A percentile compares a stretch with the other conserved stretches of the same genome.
Evolutionary conservation across 2,888 invertebrate species (phyloP).

Genomic region (Microdon myrmicae): DNA sequence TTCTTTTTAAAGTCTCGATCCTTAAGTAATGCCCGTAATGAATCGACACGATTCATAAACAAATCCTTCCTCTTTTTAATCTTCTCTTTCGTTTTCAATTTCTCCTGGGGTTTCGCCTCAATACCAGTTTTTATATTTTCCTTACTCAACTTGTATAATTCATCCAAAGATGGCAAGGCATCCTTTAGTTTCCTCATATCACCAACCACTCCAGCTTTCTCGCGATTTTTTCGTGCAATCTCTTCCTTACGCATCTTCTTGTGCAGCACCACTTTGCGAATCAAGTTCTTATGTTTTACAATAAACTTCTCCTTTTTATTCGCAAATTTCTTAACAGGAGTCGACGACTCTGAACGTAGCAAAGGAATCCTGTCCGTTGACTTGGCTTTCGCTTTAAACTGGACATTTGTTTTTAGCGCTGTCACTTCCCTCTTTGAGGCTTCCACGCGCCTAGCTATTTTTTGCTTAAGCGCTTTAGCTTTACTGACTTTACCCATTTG

Average conservation of each 20-base stretch:
- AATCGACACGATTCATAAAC: conserved; percentile 57
- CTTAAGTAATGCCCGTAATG: conserved; percentile 59
- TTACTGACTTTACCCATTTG: conserved; percentile 43
- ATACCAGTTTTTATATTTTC: conserved; percentile 54
- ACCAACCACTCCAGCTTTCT: conserved; percentile 60
- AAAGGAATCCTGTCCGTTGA: conserved; percentile 10
- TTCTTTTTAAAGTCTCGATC: conserved; percentile 62
- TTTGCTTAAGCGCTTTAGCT: conserved; percentile 26
- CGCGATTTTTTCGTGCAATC: conserved; percentile 57
- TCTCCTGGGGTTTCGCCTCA: conserved; percentile 9
- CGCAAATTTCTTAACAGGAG: conserved; percentile 55
- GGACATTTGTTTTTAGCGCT: conserved; percentile 27
- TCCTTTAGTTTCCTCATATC: conserved; percentile 62
- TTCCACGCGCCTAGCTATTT: conserved; percentile 29
- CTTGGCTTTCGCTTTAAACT: conserved; percentile 35
- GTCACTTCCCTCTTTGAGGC: conserved; percentile 27
- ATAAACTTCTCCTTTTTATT: conserved; percentile 62
- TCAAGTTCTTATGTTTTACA: conserved; percentile 59
- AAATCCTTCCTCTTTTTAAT: conserved; percentile 59
- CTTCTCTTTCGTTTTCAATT: conserved; percentile 58
- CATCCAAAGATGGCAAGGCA: conserved; percentile 62
- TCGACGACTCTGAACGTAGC: conserved; percentile 11
- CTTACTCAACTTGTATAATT: conserved; percentile 58
- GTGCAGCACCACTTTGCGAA: conserved; percentile 58
- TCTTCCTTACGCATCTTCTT: conserved; percentile 60